Conservation (phyloP, 2,888 invertebrate species). For the Rotaria sp. region DNA sequence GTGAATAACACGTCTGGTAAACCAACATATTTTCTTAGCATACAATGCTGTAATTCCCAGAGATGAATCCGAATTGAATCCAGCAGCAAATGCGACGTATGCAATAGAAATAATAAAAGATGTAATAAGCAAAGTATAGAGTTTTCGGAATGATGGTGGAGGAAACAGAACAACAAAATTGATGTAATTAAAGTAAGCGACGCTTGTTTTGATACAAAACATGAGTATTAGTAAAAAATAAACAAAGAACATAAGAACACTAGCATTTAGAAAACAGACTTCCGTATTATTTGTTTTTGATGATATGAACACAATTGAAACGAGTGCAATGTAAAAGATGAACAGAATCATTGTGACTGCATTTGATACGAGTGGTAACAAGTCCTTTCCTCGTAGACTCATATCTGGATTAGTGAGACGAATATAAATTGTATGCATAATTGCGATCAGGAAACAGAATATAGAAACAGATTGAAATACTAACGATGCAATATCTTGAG, state of each 20-base stretch:
- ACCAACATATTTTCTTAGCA: background rate
- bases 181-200: background rate
- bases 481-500: background rate
- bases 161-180: background rate
- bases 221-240: background rate
- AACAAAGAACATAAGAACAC: background rate
- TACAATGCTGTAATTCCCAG: background rate
- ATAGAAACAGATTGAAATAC: background rate
- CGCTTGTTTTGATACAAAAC: background rate
- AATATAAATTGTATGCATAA: background rate
- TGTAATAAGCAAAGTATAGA: background rate
- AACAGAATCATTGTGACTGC: background rate
- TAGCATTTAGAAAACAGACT: background rate
- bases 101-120: background rate
- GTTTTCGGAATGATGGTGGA: background rate
- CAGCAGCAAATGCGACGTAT: background rate
- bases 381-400: background rate
- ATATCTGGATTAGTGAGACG: background rate
- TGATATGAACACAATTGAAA: background rate
- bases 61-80: background rate
- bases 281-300: background rate
- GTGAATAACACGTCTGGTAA: background rate
- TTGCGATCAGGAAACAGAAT: background rate
- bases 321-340: background rate
- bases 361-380: background rate